Conservation (phyloP, 2,113 vertebrate species). For the Zosterops pallidus region DNA sequence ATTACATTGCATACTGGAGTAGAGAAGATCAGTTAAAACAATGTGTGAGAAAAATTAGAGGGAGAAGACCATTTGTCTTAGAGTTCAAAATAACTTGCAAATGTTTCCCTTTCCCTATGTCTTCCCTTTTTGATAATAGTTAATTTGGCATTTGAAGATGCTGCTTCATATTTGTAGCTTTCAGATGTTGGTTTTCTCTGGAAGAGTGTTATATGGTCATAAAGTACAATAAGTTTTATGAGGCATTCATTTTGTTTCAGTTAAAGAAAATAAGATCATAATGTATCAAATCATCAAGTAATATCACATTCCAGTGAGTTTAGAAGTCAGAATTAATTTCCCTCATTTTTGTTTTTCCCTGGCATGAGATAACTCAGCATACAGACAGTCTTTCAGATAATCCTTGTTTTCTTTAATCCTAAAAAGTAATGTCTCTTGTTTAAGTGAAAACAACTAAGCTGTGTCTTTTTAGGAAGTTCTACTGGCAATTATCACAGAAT, state of each 20-base stretch:
- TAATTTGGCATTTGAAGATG: not conserved
- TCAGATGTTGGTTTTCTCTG: not conserved
- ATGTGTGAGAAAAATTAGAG: not conserved
- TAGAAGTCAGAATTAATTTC: not conserved
- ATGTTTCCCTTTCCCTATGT: not conserved
- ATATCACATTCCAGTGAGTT: not conserved
- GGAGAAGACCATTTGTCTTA: not conserved
- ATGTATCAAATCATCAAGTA: not conserved
- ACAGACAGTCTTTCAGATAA: not conserved
- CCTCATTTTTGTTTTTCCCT: not conserved
- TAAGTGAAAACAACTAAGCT: not conserved
- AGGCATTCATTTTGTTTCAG: not conserved
- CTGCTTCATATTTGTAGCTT: not conserved
- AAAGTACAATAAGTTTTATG: not conserved
- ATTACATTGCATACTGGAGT: not conserved
- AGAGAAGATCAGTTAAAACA: not conserved
- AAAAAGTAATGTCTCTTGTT: not conserved
- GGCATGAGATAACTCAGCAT: not conserved
- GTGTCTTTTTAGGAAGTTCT: not conserved
- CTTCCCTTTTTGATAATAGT: not conserved
- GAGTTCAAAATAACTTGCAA: not conserved
- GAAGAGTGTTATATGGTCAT: not conserved
- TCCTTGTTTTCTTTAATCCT: not conserved
- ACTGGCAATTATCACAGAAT: not conserved
- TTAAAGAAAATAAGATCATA: not conserved